Evolutionary conservation across 2,888 invertebrate species (phyloP).

Genomic region (Hofmannophila pseudospretella): DNA sequence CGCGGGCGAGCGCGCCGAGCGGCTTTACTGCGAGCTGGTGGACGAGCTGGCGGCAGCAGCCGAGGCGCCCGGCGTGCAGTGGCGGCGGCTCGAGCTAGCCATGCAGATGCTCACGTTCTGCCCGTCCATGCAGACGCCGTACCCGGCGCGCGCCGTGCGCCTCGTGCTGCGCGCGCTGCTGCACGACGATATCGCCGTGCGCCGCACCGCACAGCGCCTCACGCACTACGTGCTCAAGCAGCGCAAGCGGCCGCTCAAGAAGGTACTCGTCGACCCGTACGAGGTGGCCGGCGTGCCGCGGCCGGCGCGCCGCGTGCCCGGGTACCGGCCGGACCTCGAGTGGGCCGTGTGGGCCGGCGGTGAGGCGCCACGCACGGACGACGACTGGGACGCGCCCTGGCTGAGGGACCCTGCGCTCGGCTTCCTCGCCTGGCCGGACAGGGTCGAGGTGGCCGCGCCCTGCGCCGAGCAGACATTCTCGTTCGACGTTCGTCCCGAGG

Average conservation of each 20-base stretch:
- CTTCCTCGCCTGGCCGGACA: slow-evolving; percentile 76
- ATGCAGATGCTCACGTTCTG: slow-evolving; percentile 84
- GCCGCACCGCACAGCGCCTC: slow-evolving; percentile 82
- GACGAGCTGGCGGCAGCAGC: slow-evolving; percentile 6
- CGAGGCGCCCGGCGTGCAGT: slow-evolving; percentile 35
- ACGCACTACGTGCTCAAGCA: slow-evolving; percentile 83
- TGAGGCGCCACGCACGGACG: slow-evolving; percentile 77
- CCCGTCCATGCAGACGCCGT: slow-evolving; percentile 83
- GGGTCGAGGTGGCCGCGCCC: slow-evolving; percentile 83
- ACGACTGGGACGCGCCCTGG: slow-evolving; percentile 85
- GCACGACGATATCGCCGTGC: slow-evolving; percentile 88
- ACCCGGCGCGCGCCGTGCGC: slow-evolving; percentile 80
- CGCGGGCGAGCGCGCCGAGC: slow-evolving; percentile 4
- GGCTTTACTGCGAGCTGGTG: slow-evolving; percentile 6
- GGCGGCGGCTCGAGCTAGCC: slow-evolving; percentile 88
- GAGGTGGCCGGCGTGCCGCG: slow-evolving; percentile 46
- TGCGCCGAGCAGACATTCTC: slow-evolving; percentile 79
- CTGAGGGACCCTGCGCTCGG: slow-evolving; percentile 83
- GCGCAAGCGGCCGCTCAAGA: slow-evolving; percentile 82
- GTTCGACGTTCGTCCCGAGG: slow-evolving; percentile 67
- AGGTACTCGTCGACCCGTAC: slow-evolving; percentile 78
- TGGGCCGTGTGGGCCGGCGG: slow-evolving; percentile 85
- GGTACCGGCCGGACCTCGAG: slow-evolving; percentile 82
- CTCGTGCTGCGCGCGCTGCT: slow-evolving; percentile 81
- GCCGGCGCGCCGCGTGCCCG: slow-evolving; percentile 51